A percentile compares a stretch with the other conserved stretches of the same genome.
These are phyloP conservation scores for Eospalax fontanierii DNA, from an alignment of 2,797 vertebrate species.

Conservation along the genomic window DNA sequence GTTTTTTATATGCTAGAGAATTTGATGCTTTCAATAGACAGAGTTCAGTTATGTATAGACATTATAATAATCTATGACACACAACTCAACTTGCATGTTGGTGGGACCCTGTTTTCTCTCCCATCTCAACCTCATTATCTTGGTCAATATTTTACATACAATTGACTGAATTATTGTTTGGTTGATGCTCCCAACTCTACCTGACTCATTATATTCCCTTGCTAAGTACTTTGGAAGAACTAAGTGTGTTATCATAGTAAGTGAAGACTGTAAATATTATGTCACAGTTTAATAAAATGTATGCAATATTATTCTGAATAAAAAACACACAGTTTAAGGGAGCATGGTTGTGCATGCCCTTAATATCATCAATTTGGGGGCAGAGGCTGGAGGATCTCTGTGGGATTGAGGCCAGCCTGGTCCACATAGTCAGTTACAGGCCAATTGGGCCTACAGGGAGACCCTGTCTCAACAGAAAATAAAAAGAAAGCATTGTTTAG, in stretches of 20 bases:
- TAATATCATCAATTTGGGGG: no score
- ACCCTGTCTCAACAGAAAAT: no score
- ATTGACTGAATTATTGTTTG: background rate
- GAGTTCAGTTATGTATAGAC: background rate
- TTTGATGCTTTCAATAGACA: background rate
- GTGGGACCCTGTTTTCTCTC: background rate
- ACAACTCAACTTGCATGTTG: background rate
- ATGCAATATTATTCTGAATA: conserved; percentile 6
- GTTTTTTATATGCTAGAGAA: background rate
- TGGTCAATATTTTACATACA: background rate
- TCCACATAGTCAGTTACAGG: no score
- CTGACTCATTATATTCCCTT: background rate
- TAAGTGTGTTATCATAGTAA: background rate
- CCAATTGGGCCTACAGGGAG: no score
- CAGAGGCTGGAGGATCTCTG: no score
- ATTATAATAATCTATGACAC: background rate
- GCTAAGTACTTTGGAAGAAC: background rate
- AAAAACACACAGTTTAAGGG: background rate
- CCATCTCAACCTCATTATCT: background rate
- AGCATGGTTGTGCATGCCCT: no score
- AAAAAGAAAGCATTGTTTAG: background rate
- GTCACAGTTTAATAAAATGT: background rate
- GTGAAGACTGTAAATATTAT: background rate
- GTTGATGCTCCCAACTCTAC: background rate
- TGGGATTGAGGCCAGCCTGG: no score